phyloP scores from a whole-genome alignment of 1,140 invertebrate genomes.

The Protaetia brevitarsis region DNA sequence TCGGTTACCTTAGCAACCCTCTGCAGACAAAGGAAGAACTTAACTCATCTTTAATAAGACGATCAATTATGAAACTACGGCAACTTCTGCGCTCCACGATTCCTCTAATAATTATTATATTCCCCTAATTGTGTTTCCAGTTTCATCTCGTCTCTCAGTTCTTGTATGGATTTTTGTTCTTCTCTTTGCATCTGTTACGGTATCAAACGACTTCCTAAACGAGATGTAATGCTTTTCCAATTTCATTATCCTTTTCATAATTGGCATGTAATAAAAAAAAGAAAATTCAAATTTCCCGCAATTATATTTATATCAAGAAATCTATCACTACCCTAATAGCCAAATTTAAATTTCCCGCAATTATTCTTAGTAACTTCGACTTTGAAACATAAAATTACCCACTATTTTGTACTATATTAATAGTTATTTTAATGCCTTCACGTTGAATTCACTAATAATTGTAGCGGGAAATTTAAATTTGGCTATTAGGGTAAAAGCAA shows the following conservation, averaged over 20 bases:
- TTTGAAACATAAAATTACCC: too few species aligned
- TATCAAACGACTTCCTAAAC: too few species aligned
- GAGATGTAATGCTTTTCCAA: neutral
- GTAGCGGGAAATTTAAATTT: too few species aligned
- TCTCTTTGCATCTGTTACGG: neutral
- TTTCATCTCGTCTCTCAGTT: neutral
- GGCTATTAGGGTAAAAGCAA: too few species aligned
- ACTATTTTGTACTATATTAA: too few species aligned
- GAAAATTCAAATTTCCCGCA: neutral
- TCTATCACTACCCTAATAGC: too few species aligned
- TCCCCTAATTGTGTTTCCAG: slow-evolving; percentile 42
- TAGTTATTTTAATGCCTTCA: too few species aligned
- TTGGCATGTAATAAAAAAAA: neutral
- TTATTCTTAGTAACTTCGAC: too few species aligned
- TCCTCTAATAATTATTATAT: slow-evolving; percentile 44
- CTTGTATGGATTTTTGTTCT: neutral
- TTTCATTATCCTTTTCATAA: neutral
- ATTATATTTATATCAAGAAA: too few species aligned
- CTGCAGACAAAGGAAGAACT: slow-evolving; percentile 43
- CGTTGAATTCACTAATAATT: too few species aligned
- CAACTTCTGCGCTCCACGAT: slow-evolving; percentile 45
- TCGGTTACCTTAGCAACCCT: slow-evolving; percentile 39
- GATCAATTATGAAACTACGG: slow-evolving; percentile 48
- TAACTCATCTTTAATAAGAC: slow-evolving; percentile 51
- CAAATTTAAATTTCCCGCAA: too few species aligned